These are phyloP conservation scores for Brachypodius melanocephalos DNA, from an alignment of 2,113 vertebrate genomes.

Conservation along the genomic window DNA sequence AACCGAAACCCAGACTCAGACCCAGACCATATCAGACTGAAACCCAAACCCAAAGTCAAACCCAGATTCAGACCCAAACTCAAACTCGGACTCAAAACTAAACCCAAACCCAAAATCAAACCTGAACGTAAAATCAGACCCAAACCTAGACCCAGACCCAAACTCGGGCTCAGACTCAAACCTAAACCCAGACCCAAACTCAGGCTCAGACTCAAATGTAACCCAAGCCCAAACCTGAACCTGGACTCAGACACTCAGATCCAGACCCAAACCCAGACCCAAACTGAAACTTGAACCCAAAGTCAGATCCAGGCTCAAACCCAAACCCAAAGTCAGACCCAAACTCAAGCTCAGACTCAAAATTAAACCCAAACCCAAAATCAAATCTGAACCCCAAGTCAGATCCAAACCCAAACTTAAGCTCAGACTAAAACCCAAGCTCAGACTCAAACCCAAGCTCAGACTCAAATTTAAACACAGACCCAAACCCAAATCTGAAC, in stretches of 20 bases:
- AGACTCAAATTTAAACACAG: fast-evolving
- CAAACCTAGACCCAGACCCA: fast-evolving
- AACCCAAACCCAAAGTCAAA: background rate
- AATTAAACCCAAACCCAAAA: background rate
- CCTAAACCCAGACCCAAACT: too few species aligned
- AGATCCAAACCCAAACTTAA: background rate
- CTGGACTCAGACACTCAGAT: fast-evolving
- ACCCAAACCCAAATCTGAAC: fast-evolving
- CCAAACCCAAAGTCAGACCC: background rate
- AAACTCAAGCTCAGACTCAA: background rate
- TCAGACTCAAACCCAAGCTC: fast-evolving
- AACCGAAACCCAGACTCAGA: background rate
- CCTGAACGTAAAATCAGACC: fast-evolving
- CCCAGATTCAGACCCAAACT: background rate
- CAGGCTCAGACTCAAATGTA: background rate
- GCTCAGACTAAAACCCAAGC: fast-evolving
- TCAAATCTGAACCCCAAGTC: too few species aligned
- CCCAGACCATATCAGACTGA: too few species aligned
- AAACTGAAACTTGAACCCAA: too few species aligned
- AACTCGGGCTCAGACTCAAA: too few species aligned
- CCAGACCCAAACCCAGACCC: background rate
- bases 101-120: fast-evolving
- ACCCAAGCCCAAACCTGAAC: fast-evolving
- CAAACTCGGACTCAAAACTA: fast-evolving
- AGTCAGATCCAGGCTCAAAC: background rate